Evolutionary conservation across 2,797 vertebrate genomes (phyloP).

Genomic region (Myiotriccus ornatus): DNA sequence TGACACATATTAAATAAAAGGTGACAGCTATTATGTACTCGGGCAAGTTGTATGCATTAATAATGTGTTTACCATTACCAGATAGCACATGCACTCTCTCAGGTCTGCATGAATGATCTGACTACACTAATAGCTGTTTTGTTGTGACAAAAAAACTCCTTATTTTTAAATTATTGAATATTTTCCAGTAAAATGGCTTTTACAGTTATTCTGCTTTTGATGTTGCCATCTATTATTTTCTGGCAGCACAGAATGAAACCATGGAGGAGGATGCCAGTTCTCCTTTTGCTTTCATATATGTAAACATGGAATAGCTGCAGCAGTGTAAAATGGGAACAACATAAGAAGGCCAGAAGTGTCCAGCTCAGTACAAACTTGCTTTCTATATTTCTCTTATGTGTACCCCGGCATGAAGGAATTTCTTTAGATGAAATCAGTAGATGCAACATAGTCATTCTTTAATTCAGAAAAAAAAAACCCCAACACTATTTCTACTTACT

Average conservation of each 20-base stretch:
- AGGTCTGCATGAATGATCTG: slow-evolving; percentile 5
- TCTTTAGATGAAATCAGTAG: background rate
- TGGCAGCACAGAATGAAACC: background rate
- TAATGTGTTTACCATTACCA: slow-evolving; percentile 1
- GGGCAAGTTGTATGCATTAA: slow-evolving; percentile 10
- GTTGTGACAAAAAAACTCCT: background rate
- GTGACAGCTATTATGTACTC: slow-evolving; percentile 14
- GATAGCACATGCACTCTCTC: background rate
- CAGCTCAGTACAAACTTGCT: background rate
- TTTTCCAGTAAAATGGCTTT: background rate
- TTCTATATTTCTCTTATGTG: background rate
- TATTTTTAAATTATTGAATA: slow-evolving; percentile 37
- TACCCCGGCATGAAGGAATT: background rate
- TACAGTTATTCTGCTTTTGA: background rate
- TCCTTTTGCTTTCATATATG: background rate
- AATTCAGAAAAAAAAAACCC: background rate
- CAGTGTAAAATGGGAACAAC: background rate
- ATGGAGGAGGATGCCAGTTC: background rate
- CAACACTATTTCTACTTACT: background rate
- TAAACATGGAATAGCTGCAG: background rate
- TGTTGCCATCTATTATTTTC: background rate
- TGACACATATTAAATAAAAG: background rate
- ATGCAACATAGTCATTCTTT: background rate
- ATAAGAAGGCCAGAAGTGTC: background rate
- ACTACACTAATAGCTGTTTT: slow-evolving; percentile 14